Percentiles rank a stretch among this genome's conserved stretches.
Evolutionary conservation across 1,140 invertebrate genomes (phyloP).

Genomic region (Portunus trituberculatus): DNA sequence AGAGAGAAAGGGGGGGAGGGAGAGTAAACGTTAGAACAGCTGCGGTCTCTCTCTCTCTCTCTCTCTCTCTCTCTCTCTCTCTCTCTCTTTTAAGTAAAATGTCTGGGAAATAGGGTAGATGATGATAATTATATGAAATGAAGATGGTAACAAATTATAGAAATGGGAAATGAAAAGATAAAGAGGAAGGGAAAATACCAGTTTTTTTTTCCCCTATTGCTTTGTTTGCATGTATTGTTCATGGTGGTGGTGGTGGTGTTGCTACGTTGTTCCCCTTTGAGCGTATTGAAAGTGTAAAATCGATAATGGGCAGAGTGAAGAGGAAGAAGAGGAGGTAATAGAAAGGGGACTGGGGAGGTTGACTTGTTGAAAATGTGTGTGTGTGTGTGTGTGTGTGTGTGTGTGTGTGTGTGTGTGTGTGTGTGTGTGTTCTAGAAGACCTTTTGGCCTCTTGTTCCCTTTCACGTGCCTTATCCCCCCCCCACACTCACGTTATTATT

Average conservation of each 20-base stretch:
- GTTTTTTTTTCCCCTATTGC: too few relatives aligned
- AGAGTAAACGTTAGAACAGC: slow-evolving; percentile 12
- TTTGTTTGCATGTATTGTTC: neutral
- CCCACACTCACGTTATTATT: neutral
- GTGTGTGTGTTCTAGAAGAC: too few relatives aligned
- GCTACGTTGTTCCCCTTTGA: neutral
- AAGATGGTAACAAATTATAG: neutral
- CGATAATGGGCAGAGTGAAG: neutral
- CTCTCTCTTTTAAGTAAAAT: slow-evolving; percentile 7
- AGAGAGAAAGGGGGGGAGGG: neutral
- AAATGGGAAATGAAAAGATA: too few relatives aligned
- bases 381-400: too few relatives aligned
- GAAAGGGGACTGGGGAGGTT: neutral
- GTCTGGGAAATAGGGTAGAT: too few relatives aligned
- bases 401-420: neutral
- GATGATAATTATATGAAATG: too few relatives aligned
- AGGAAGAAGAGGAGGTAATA: neutral
- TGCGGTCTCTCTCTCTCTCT: neutral
- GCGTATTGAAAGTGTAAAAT: neutral
- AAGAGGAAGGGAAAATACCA: too few relatives aligned
- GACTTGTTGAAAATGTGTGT: neutral
- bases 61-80: slow-evolving; percentile 22
- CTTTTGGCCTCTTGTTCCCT: too few relatives aligned
- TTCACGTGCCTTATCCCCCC: neutral
- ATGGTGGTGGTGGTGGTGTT: neutral